These are phyloP conservation scores for Eupithecia subfuscata DNA, from an alignment of 2,888 invertebrate species.

Conservation along the genomic window DNA sequence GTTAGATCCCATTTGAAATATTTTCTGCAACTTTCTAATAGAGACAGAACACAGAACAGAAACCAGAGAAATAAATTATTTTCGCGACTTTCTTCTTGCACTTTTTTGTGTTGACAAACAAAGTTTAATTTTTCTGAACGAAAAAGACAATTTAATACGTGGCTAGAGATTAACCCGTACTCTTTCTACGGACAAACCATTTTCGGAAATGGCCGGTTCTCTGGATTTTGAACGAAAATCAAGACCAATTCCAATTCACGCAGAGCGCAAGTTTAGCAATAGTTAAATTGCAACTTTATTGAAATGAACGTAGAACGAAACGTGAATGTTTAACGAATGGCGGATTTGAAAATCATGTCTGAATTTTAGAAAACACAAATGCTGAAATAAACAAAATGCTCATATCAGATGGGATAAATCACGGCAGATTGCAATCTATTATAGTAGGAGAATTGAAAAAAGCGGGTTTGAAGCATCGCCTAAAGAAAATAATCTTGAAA, in stretches of 20 bases:
- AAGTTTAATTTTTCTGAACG: background rate
- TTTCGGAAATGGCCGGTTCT: conserved; percentile 19
- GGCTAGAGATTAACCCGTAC: background rate
- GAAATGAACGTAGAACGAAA: conserved; percentile 37
- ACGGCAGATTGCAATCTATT: conserved; percentile 79
- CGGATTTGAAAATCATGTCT: conserved; percentile 57
- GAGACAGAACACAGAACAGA: background rate
- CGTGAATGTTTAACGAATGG: conserved; percentile 49
- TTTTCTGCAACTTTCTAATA: background rate
- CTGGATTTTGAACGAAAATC: conserved; percentile 17
- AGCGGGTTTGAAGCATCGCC: conserved; percentile 88
- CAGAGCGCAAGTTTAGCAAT: background rate
- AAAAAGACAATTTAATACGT: background rate
- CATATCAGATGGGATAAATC: conserved; percentile 80
- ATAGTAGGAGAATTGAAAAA: conserved; percentile 87
- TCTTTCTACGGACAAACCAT: background rate
- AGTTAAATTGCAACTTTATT: background rate
- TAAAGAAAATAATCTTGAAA: conserved; percentile 86
- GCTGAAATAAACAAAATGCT: conserved; percentile 70
- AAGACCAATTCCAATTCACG: conserved; percentile 15
- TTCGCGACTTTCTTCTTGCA: background rate
- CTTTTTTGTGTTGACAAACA: conserved; percentile 11
- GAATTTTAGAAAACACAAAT: conserved; percentile 42
- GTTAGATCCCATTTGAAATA: background rate
- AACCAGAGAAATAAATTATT: background rate